A percentile compares a stretch with the other conserved stretches of the same genome.
Evolutionary conservation across 2,888 invertebrate genomes (phyloP).

Genomic region (Stenotaenia linearis): DNA sequence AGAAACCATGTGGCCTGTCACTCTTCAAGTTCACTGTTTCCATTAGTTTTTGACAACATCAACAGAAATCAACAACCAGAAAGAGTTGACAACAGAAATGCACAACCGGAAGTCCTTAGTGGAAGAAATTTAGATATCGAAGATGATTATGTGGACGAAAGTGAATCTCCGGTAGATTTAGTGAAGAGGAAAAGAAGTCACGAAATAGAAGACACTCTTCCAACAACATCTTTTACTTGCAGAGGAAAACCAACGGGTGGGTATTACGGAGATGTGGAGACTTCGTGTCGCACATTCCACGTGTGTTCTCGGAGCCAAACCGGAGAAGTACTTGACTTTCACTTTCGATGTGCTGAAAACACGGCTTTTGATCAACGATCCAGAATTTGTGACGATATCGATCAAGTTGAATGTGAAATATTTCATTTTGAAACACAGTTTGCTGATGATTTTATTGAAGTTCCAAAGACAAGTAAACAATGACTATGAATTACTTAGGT

Average conservation of each 20-base stretch:
- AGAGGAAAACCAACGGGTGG: constrained; percentile 6
- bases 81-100: background rate
- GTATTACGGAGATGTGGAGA: constrained; percentile 24
- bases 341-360: constrained; percentile 24
- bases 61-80: background rate
- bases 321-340: constrained; percentile 21
- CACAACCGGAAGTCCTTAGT: background rate
- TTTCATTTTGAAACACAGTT: background rate
- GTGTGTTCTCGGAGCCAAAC: background rate
- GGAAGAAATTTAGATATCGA: too few species aligned
- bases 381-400: background rate
- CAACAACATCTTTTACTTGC: constrained; percentile 28
- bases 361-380: constrained; percentile 22
- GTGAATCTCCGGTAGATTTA: background rate
- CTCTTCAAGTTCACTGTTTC: background rate
- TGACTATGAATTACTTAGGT: background rate
- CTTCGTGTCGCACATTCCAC: constrained; percentile 21
- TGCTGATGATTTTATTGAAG: background rate
- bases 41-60: background rate
- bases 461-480: background rate
- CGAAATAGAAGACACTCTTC: background rate
- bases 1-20: background rate
- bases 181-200: background rate
- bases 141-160: too few species aligned
- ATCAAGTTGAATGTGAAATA: constrained; percentile 27